Evolutionary conservation across 2,113 vertebrate species (phyloP), one percentile per base, ranked within the genome.

Genomic region (Elephantulus edwardii): DNA sequence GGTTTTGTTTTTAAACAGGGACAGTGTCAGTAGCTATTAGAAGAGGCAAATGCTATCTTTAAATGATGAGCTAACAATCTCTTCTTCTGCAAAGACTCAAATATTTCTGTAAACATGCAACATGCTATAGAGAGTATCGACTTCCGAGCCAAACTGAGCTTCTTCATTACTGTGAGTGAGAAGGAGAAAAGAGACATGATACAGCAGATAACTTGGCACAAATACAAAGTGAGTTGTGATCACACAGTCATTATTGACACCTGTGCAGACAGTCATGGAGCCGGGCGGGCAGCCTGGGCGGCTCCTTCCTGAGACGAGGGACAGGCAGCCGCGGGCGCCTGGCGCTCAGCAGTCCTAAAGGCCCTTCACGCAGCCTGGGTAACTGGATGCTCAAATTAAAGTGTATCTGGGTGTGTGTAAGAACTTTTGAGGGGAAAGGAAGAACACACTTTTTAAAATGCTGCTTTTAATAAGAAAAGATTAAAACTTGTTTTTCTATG

Each of bases 151-250:
- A 84, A 91, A 77, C 82, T 35, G 28, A 20, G 83, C 85, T 93
- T 81, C n/a, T 77, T 75, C 91, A 62, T 91, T 22, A 93, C 84
- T 74, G 89, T 72, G 86, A 54, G 44, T 1, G 85, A 83, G 80
- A 56, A 93, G 87, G 88, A 38, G 86, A 16, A 78, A 83, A 92
- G 10, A 42, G 95, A 96, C 84, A 33, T 85, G 96, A 54, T 90
- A 94, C 95, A 93, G 96, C 12, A 95, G 96, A 52, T 74, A 91
- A 92, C 96, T 97, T 97, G 97, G 98, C 97, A 97, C 95, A 56
- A 72, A 92, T 76, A 94, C 81, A 56, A 79, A 93, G 90, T 89
- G 96, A 96, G 86, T 86, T 64, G 83, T 96, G 96, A 95, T 56
- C 94, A 91, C 94, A 42, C 13, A 91, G 95, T 96, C 95, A 95